Evolutionary conservation across 2,113 vertebrate genomes (phyloP).

Genomic region (Calonectris borealis): DNA sequence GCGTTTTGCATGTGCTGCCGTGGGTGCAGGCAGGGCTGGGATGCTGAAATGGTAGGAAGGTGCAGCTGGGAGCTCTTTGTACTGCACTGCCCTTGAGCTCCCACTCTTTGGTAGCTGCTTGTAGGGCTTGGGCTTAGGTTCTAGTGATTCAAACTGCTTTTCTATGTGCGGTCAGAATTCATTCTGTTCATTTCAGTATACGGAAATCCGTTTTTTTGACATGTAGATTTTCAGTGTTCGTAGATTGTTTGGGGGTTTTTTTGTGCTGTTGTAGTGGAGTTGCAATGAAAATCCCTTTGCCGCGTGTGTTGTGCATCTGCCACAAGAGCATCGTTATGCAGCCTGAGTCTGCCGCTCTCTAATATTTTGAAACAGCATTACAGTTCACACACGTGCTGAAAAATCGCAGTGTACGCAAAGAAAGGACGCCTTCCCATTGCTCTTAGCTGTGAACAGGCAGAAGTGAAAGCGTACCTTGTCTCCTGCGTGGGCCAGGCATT

Average conservation of each 20-base stretch:
- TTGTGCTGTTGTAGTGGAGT: not conserved
- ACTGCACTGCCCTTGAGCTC: not conserved
- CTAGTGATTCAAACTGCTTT: not conserved
- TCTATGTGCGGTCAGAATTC: not conserved
- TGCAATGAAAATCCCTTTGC: not conserved
- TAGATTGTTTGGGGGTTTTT: not conserved
- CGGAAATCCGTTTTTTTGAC: not conserved
- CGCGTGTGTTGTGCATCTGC: fast-evolving
- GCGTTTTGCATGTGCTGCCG: not conserved
- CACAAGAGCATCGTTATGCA: not conserved
- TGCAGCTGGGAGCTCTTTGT: not conserved
- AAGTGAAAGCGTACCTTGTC: conserved; percentile 22
- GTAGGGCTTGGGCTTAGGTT: not conserved
- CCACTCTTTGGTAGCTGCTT: not conserved
- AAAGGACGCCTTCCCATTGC: not conserved
- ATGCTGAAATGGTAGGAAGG: not conserved
- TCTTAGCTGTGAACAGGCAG: not conserved
- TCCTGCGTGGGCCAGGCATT: not conserved
- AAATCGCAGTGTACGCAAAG: not conserved
- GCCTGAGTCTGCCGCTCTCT: fast-evolving
- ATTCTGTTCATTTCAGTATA: not conserved
- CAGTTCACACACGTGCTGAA: not conserved
- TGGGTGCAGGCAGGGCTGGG: not conserved
- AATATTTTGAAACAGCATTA: not conserved
- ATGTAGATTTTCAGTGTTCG: not conserved